Evolutionary conservation across 2,797 vertebrate species (phyloP), one percentile per base, ranked within the genome.

Genomic region (Lepidocolaptes lacrymiger): DNA sequence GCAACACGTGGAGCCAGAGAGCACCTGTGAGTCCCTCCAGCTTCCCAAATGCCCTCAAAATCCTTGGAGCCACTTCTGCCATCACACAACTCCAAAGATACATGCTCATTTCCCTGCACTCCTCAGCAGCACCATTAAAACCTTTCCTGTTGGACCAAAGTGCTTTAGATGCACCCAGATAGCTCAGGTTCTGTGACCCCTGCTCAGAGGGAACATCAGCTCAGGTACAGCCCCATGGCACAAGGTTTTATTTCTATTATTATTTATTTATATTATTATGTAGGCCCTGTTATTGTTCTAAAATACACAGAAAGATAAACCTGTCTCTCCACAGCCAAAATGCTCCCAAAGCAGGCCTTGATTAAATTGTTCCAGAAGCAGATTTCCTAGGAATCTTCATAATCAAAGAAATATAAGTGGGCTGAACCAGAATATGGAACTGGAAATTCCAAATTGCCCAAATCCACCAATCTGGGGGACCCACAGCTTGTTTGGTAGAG

Each of bases 81-180:
- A 2, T 20, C 32, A 14, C 55, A 51, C 20, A 39, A 23, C 63
- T 12, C 49, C 14, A 20, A 64, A 80, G 9, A 32, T n/a, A n/a
- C n/a, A n/a, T n/a, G n/a, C 30, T 41, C 9, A 18, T 44, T 61
- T 30, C 46, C 28, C 24, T 21, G 27, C 17, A 6, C 23, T 55
- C n/a, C 44, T 49, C 9, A 1, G 10, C 21, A 41, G 48, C n/a
- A 61, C 36, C n/a, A 58, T 19, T 15, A 66, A 66, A 77, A 68
- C 18, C 52, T 44, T 39, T 23, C 48, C 72, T 7, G 2, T 32
- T 17, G 11, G 22, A 11, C 23, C 14, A 19, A 66, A 48, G 34
- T 22, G 46, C 44, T 39, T 77, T 3, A 51, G 37, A 12, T 19
- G 12, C 30, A 43, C 8, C 20, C 1, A 4, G 24, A 2, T 0